phyloP scores from a whole-genome alignment of 2,113 vertebrate species.

The Apus apus region DNA sequence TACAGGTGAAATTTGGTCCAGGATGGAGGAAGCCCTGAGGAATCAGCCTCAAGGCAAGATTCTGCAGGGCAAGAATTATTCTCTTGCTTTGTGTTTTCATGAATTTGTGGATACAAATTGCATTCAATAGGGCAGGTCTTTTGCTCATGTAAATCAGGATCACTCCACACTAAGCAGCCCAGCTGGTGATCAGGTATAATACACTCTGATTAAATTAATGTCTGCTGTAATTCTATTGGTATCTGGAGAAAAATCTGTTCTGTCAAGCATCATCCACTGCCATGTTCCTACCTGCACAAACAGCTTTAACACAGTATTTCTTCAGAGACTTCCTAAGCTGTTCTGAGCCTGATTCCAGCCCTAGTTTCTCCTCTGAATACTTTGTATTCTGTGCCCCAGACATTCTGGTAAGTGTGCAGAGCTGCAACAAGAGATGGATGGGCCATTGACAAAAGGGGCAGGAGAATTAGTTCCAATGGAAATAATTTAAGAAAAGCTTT shows the following conservation, averaged over 20 bases:
- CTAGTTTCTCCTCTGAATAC: neutral
- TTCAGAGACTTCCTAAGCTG: neutral
- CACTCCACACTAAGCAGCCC: neutral
- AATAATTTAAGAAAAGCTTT: slow-evolving; percentile 54
- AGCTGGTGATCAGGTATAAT: neutral
- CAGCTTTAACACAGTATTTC: neutral
- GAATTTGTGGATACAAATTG: neutral
- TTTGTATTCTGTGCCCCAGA: neutral
- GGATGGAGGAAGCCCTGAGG: neutral
- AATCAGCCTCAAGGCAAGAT: neutral
- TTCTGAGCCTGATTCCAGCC: neutral
- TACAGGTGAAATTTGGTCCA: neutral
- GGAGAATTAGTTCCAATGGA: slow-evolving; percentile 57
- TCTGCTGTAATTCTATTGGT: neutral
- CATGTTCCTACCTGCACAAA: neutral
- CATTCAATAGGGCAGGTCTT: neutral
- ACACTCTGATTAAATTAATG: neutral
- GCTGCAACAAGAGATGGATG: slow-evolving; percentile 23
- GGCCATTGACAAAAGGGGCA: slow-evolving; percentile 41
- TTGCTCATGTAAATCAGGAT: neutral
- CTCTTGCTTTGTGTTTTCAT: neutral
- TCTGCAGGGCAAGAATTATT: neutral
- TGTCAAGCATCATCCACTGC: neutral
- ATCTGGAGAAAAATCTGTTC: neutral
- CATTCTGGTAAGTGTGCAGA: neutral